Percentiles rank a stretch among this genome's conserved stretches.
phyloP scores from a whole-genome alignment of 2,797 vertebrate genomes.

The Oryzias sinensis region DNA sequence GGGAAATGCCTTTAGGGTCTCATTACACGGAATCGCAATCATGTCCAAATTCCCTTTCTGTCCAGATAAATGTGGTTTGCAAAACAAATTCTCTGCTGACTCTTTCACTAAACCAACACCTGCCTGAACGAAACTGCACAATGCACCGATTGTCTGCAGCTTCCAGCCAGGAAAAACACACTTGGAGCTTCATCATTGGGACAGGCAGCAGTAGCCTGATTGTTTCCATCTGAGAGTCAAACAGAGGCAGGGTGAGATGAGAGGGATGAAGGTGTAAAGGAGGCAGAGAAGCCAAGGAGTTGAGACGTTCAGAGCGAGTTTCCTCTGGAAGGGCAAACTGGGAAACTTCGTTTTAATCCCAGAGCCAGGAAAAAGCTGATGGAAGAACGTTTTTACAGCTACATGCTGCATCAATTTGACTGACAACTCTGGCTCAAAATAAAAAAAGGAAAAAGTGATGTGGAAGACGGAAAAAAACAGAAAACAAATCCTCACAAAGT shows the following conservation, averaged over 20 bases:
- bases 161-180: constrained; percentile 25
- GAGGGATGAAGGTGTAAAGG: constrained; percentile 7
- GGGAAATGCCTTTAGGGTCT: neutral
- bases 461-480: neutral
- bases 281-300: no score
- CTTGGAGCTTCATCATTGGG: constrained; percentile 20
- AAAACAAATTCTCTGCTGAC: neutral
- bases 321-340: no score
- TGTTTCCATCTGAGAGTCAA: constrained; percentile 56
- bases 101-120: constrained; percentile 1
- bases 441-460: neutral
- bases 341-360: no score
- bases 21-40: no score
- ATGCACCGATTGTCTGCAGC: constrained; percentile 1
- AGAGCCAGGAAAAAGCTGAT: no score
- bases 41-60: neutral
- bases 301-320: no score
- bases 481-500: neutral
- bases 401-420: constrained; percentile 32
- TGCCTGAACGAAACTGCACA: neutral
- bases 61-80: neutral
- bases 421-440: constrained; percentile 10
- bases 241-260: constrained; percentile 6
- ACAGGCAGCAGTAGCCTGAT: constrained; percentile 49
- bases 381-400: neutral